phyloP scores from a whole-genome alignment of 2,888 invertebrate genomes.

The Mythimna albipuncta region DNA sequence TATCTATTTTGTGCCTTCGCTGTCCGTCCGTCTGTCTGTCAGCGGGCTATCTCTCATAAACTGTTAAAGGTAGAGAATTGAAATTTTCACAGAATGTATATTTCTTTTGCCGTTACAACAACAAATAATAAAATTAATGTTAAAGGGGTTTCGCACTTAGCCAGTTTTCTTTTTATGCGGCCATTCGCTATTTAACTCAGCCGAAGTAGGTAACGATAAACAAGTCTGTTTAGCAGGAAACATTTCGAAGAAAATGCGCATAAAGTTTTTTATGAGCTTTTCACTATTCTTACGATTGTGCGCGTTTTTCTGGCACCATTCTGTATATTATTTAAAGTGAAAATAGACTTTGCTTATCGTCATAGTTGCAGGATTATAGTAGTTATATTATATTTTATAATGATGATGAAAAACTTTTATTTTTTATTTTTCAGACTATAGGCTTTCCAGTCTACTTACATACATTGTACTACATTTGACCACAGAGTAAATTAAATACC shows the following conservation, averaged over 20 bases:
- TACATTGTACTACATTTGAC: too few relatives aligned
- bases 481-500: not conserved
- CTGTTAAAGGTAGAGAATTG: too few relatives aligned
- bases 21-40: too few relatives aligned
- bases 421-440: not conserved
- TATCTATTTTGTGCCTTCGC: too few relatives aligned
- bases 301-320: not conserved
- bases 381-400: not conserved
- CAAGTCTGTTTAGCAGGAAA: not conserved
- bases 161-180: not conserved
- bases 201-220: not conserved
- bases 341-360: not conserved
- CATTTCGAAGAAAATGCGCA: not conserved
- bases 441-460: not conserved
- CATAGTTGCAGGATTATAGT: not conserved
- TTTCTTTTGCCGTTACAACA: too few relatives aligned
- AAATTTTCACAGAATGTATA: too few relatives aligned
- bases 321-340: not conserved
- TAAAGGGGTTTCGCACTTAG: too few relatives aligned
- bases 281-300: not conserved
- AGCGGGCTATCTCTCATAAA: too few relatives aligned
- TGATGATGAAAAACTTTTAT: not conserved
- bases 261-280: not conserved
- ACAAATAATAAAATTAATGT: too few relatives aligned
- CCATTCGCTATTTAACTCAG: not conserved